Evolutionary conservation across 1,140 invertebrate species (phyloP), one percentile per base, ranked within the genome.

Genomic region (Sesamia nonagrioides): DNA sequence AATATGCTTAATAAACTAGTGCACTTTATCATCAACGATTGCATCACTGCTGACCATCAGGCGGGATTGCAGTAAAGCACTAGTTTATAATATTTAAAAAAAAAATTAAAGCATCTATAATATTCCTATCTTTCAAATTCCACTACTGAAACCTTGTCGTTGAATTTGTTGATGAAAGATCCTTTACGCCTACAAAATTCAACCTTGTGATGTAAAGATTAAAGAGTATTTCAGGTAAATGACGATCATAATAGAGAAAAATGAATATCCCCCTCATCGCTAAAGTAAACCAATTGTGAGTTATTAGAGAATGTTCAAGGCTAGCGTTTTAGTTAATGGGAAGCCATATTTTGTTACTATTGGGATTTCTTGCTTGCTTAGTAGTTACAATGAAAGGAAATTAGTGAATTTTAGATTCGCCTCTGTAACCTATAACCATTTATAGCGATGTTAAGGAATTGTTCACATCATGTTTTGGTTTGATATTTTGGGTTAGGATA

Each of bases 291-390:
- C 68, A 71, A 71, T 71, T 54, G 68, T 54, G 48, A 71, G 50
- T 54, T 71, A 71, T 71, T 71, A 71, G 48, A 71, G 68, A n/a
- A 37, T 37, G 37, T 71, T 71, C 48, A 54, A 71, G 50, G 50
- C 48, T 71, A 6, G 11, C 45, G 21, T 52, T 71, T 71, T 35
- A 54, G 48, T 54, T 54, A 71, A 71, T 54, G 52, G 37, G 0
- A 27, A 21, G 37, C 54, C 48, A 71, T 71, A 54, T 71, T 71
- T 71, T 27, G 66, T 52, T 71, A 18, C 50, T 69, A 69, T 69
- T 71, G 35, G 35, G 7, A 71, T 18, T 68, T 17, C 5, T 68
- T 27, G 42, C 17, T 18, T 18, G 40, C 15, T 68, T 48, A 13
- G 40, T 45, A 27, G 21, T 27, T 37, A 63, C 40, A 17, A 35